These are phyloP conservation scores for Lagocephalus sceleratus DNA, from an alignment of 2,797 vertebrate genomes.

Conservation along the genomic window DNA sequence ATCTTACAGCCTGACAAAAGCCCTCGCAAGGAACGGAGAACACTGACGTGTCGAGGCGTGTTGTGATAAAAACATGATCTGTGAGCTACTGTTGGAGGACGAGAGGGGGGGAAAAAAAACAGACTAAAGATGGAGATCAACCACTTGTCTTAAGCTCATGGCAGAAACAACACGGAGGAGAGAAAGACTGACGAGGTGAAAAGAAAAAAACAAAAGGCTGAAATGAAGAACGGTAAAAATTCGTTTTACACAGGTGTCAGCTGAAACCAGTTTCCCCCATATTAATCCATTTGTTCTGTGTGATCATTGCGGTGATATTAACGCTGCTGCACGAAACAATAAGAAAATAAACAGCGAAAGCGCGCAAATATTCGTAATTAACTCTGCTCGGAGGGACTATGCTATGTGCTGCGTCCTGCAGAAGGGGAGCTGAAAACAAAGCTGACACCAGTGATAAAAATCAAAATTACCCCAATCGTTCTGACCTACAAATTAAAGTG, in stretches of 20 bases:
- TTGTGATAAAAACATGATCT: conserved; percentile 32
- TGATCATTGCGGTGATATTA: background rate
- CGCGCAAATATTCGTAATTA: conserved; percentile 17
- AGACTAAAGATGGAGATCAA: conserved; percentile 41
- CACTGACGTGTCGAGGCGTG: conserved; percentile 8
- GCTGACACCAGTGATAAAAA: conserved; percentile 51
- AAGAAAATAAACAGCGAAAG: conserved; percentile 6
- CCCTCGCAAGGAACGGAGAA: conserved; percentile 5
- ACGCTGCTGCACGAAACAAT: background rate
- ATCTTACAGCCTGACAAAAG: conserved; percentile 31
- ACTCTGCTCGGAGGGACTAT: conserved; percentile 29
- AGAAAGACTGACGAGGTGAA: conserved; percentile 29
- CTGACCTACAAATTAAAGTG: conserved; percentile 39
- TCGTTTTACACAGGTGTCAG: conserved; percentile 21
- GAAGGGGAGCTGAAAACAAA: conserved; percentile 40
- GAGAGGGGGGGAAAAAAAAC: conserved; percentile 22
- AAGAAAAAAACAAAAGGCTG: conserved; percentile 19
- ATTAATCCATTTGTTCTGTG: conserved; percentile 11
- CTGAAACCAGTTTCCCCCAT: conserved; percentile 3
- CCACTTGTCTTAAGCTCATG: conserved; percentile 25
- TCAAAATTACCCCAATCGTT: conserved; percentile 38
- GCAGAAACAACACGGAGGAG: conserved; percentile 26
- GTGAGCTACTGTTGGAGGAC: conserved; percentile 31
- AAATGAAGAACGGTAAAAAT: conserved; percentile 19
- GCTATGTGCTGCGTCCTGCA: conserved; percentile 43